Percentiles rank a stretch among this genome's conserved stretches.
Conservation (phyloP, 1,140 invertebrate species). For the Pentalonia nigronervosa region DNA sequence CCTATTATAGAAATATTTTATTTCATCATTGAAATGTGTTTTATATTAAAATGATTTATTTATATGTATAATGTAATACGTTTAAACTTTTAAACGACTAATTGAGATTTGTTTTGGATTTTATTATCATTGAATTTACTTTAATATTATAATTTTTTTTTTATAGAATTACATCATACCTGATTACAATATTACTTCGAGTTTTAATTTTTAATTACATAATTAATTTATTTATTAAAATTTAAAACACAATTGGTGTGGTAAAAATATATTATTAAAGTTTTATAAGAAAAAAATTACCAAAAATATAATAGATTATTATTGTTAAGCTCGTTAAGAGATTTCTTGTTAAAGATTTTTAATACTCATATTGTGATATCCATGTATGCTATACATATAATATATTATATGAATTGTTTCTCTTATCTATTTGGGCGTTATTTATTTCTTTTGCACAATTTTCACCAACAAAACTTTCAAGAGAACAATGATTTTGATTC, state of each 20-base stretch:
- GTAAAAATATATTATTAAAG: neutral
- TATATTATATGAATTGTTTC: neutral
- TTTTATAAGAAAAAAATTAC: neutral
- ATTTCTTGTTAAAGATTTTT: neutral
- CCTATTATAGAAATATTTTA: no score
- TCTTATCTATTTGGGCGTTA: slow-evolving; percentile 6
- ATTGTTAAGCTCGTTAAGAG: neutral
- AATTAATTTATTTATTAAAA: neutral
- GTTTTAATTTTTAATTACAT: neutral
- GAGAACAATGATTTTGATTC: slow-evolving; percentile 7
- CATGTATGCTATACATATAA: neutral
- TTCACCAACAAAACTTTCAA: slow-evolving; percentile 24
- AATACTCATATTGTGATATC: neutral
- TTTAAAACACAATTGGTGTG: no score
- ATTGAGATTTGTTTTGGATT: neutral
- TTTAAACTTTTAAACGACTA: neutral
- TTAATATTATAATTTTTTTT: neutral
- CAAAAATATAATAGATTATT: neutral
- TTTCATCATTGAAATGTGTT: no score
- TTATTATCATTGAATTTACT: neutral
- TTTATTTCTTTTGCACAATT: slow-evolving; percentile 12
- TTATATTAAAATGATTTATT: neutral
- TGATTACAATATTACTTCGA: neutral
- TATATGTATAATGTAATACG: neutral
- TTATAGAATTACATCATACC: neutral